A percentile compares a stretch with the other conserved stretches of the same genome.
These are phyloP conservation scores for Drosophila kokeensis DNA, from an alignment of 2,888 invertebrate species.

Conservation along the genomic window DNA sequence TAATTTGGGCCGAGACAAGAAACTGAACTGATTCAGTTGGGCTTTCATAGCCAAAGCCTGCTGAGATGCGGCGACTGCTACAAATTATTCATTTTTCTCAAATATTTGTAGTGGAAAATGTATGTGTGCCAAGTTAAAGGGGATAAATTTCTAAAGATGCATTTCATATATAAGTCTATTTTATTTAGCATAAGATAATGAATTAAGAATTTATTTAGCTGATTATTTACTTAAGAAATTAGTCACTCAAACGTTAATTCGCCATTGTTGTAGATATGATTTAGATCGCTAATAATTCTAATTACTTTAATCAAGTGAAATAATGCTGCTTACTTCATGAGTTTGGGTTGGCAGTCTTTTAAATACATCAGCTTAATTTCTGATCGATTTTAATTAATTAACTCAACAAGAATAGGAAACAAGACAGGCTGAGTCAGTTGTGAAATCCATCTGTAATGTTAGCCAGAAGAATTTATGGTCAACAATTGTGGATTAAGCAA, in stretches of 20 bases:
- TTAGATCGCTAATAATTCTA: background rate
- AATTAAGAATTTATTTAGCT: background rate
- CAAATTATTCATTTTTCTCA: background rate
- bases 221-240: background rate
- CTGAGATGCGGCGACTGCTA: conserved; percentile 5
- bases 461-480: background rate
- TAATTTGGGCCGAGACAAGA: conserved; percentile 48
- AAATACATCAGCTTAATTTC: background rate
- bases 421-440: background rate
- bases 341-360: background rate
- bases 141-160: background rate
- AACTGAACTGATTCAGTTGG: conserved; percentile 31
- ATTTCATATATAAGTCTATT: background rate
- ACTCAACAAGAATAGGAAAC: too few relatives aligned
- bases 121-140: background rate
- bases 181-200: background rate
- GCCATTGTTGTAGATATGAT: too few relatives aligned
- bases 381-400: too few relatives aligned
- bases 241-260: background rate
- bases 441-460: background rate
- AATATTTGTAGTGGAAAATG: background rate
- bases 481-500: background rate
- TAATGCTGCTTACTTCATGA: background rate
- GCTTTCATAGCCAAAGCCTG: conserved; percentile 29
- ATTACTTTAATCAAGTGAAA: background rate